These are phyloP conservation scores for Psophia crepitans DNA, from an alignment of 2,113 vertebrate species.

Conservation along the genomic window DNA sequence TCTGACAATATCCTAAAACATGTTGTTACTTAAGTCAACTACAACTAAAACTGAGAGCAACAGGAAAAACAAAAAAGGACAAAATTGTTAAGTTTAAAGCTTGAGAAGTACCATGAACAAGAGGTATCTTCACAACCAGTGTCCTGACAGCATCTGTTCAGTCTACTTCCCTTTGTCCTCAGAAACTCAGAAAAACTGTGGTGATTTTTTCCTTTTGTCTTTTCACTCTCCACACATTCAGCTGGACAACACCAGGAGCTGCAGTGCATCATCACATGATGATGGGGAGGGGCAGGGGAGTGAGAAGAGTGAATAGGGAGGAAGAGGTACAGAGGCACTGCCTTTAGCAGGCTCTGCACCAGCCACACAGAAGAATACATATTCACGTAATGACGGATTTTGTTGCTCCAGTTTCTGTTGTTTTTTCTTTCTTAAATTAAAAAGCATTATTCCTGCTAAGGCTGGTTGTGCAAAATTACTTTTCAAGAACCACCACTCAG, in stretches of 20 bases:
- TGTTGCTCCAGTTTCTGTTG: not conserved
- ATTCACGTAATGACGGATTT: not conserved
- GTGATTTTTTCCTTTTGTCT: not conserved
- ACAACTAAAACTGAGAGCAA: not conserved
- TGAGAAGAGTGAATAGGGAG: not conserved
- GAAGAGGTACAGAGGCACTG: not conserved
- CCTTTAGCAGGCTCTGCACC: not conserved
- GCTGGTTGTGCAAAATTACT: not conserved
- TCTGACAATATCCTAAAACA: not conserved
- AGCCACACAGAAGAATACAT: slow-evolving; percentile 22
- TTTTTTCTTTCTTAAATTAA: not conserved
- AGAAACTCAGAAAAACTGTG: not conserved
- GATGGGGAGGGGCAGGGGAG: not conserved
- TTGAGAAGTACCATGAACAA: not conserved
- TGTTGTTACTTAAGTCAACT: not conserved
- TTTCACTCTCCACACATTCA: not conserved
- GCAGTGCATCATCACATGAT: not conserved
- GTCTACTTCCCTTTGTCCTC: not conserved
- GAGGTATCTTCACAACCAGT: not conserved
- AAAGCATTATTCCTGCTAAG: not conserved
- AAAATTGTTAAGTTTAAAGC: not conserved
- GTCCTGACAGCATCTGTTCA: not conserved
- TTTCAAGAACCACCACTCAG: slow-evolving; percentile 1
- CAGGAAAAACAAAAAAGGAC: not conserved
- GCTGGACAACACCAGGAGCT: not conserved